These are phyloP conservation scores for Amyelois transitella DNA, from an alignment of 1,140 invertebrate species.

Conservation along the genomic window DNA sequence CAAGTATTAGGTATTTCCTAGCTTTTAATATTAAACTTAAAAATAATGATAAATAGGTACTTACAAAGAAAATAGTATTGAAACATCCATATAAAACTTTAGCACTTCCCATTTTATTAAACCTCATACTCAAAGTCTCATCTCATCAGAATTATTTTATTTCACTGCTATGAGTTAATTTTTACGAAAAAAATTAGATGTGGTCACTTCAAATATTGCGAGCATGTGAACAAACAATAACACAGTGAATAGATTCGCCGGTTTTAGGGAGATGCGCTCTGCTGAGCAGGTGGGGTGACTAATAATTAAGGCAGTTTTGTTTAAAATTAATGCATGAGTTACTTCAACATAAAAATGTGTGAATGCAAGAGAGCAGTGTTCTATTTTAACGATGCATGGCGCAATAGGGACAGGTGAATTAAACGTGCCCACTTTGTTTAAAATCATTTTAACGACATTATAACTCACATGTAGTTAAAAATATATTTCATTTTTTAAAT, in stretches of 20 bases:
- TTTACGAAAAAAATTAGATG: slow-evolving; percentile 3
- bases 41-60: slow-evolving; percentile 27
- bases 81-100: slow-evolving; percentile 67
- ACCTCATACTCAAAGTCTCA: slow-evolving; percentile 39
- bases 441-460: background rate
- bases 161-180: background rate
- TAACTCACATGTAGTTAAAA: background rate
- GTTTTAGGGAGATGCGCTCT: slow-evolving; percentile 74
- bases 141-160: background rate
- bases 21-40: slow-evolving; percentile 4
- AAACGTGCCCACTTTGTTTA: background rate
- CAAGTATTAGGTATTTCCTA: no score
- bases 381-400: background rate
- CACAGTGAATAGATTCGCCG: slow-evolving; percentile 62
- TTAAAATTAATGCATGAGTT: slow-evolving; percentile 66
- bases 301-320: slow-evolving; percentile 69
- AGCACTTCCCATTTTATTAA: slow-evolving; percentile 51
- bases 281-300: slow-evolving; percentile 73
- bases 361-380: slow-evolving; percentile 11
- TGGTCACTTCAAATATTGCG: slow-evolving; percentile 18
- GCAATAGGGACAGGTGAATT: background rate
- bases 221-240: slow-evolving; percentile 43
- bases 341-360: slow-evolving; percentile 25
- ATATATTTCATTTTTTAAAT: background rate
- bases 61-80: slow-evolving; percentile 70